These are phyloP conservation scores for Meloe dianella DNA, from an alignment of 2,888 invertebrate genomes.

Conservation along the genomic window DNA sequence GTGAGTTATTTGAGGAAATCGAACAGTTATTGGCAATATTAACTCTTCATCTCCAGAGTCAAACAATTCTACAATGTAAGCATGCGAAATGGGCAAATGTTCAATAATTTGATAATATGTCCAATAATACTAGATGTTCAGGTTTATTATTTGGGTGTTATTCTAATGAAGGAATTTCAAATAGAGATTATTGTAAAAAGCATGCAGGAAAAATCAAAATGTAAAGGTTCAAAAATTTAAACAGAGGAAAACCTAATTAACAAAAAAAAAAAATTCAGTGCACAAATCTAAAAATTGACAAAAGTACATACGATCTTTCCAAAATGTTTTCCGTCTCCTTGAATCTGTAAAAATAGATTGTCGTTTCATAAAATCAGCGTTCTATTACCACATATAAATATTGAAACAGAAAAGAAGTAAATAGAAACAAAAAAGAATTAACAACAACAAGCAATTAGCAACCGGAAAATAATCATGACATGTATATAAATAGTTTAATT, in stretches of 20 bases:
- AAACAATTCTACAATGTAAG: background rate
- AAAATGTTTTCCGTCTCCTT: slow-evolving; percentile 83
- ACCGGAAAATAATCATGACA: background rate
- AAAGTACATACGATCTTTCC: slow-evolving; percentile 83
- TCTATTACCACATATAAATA: background rate
- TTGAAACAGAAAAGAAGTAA: slow-evolving; percentile 14
- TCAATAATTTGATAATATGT: background rate
- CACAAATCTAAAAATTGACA: slow-evolving; percentile 28
- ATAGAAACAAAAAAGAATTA: slow-evolving; percentile 13
- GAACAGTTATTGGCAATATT: background rate
- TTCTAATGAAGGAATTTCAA: background rate
- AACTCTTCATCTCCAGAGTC: slow-evolving; percentile 2
- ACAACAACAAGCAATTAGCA: background rate
- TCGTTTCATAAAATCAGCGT: slow-evolving; percentile 21
- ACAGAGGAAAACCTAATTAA: background rate
- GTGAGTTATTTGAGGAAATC: background rate
- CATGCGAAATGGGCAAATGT: background rate
- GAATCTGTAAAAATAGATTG: slow-evolving; percentile 73
- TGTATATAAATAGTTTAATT: background rate
- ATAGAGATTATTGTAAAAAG: background rate
- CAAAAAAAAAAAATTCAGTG: slow-evolving; percentile 21
- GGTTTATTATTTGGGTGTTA: background rate
- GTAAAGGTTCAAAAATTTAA: slow-evolving; percentile 17
- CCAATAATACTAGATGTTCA: background rate
- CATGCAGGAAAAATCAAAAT: slow-evolving; percentile 19